Conservation (phyloP, 1,140 invertebrate genomes). For the Drosophila mojavensis region DNA sequence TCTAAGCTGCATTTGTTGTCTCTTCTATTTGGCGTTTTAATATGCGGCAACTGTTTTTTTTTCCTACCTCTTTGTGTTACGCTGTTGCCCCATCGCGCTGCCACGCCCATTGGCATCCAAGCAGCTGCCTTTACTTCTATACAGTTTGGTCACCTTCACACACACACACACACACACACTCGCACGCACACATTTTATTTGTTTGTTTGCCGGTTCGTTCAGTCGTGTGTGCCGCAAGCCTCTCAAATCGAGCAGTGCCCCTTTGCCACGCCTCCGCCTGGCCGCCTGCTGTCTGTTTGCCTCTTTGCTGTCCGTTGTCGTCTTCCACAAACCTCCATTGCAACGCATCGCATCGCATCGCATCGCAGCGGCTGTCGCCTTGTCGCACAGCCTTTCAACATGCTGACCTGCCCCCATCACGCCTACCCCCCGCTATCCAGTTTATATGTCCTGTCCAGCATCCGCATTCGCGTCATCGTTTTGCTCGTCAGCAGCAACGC, state of each 20-base stretch:
- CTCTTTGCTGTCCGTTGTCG: slow-evolving; percentile 49
- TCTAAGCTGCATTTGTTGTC: slow-evolving; percentile 66
- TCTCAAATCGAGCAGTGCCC: slow-evolving; percentile 42
- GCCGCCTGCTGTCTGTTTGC: slow-evolving; percentile 67
- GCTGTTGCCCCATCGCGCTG: neutral
- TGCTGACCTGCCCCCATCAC: neutral
- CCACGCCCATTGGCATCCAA: slow-evolving; percentile 2
- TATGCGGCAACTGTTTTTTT: slow-evolving; percentile 68
- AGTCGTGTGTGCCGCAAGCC: slow-evolving; percentile 67
- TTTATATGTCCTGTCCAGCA: neutral
- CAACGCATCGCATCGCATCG: no score
- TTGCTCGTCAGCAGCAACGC: slow-evolving; percentile 61
- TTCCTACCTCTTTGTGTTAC: neutral
- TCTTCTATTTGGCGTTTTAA: slow-evolving; percentile 80
- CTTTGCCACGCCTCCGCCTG: slow-evolving; percentile 11
- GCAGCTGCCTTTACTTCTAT: slow-evolving; percentile 35
- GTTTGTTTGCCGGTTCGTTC: slow-evolving; percentile 77
- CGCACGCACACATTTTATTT: slow-evolving; percentile 55
- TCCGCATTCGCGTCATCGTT: slow-evolving; percentile 71
- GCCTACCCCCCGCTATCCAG: neutral
- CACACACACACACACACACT: slow-evolving; percentile 18
- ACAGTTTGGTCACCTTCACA: slow-evolving; percentile 69
- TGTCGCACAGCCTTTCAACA: slow-evolving; percentile 64
- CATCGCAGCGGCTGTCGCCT: slow-evolving; percentile 37
- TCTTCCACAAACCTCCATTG: slow-evolving; percentile 34